Conservation (phyloP, 2,113 vertebrate species). For the Lasiurus borealis region DNA sequence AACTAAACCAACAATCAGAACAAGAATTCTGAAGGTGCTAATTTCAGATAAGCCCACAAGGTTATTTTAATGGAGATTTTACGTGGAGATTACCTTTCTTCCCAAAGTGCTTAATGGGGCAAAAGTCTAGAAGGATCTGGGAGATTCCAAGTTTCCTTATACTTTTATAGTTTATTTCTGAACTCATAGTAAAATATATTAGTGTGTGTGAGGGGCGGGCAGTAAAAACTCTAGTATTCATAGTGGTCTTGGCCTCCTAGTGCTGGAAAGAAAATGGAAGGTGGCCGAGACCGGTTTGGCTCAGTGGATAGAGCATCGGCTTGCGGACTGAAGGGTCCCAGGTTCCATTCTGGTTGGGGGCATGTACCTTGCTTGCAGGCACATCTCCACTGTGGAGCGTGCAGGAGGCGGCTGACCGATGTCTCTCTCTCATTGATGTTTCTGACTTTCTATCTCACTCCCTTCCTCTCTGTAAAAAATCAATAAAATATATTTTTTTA, state of each 20-base stretch:
- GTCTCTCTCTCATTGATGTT: too few species aligned
- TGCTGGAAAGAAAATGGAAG: background rate
- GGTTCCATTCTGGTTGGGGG: too few species aligned
- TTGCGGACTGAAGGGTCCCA: too few species aligned
- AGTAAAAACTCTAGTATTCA: background rate
- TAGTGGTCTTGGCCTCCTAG: background rate
- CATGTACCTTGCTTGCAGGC: too few species aligned
- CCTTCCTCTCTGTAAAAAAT: too few species aligned
- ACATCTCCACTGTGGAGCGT: too few species aligned
- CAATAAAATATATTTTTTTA: too few species aligned
- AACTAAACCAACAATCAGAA: conserved; percentile 46
- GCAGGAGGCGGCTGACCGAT: too few species aligned
- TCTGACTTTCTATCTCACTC: too few species aligned
- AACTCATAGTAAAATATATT: background rate
- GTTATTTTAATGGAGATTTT: conserved; percentile 70
- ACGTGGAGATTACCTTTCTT: background rate
- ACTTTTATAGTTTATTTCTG: conserved; percentile 51
- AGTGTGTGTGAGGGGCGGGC: rapidly evolving
- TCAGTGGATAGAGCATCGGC: too few species aligned
- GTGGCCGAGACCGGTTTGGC: too few species aligned
- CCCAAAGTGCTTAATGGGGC: conserved; percentile 16
- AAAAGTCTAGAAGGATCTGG: conserved; percentile 50
- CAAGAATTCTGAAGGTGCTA: conserved; percentile 54
- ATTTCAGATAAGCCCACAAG: conserved; percentile 74
- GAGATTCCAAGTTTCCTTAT: conserved; percentile 51